Conservation (phyloP, 2,113 vertebrate species). For the Ariopsis seemanni region DNA sequence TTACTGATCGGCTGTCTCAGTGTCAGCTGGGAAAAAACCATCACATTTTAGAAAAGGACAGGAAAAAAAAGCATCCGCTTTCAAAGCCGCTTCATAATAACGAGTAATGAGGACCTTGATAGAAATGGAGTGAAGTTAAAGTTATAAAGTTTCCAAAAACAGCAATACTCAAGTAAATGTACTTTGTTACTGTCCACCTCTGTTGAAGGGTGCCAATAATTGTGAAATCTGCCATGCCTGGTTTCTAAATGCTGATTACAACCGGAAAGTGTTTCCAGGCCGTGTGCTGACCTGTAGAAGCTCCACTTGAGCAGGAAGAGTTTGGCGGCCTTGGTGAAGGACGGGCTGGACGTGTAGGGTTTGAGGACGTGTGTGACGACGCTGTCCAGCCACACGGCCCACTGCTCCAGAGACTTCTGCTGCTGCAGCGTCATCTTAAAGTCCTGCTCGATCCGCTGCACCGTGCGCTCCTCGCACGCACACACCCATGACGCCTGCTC, state of each 20-base stretch:
- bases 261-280: neutral
- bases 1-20: too few relatives aligned
- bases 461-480: constrained; percentile 84
- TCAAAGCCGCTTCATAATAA: too few relatives aligned
- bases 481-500: constrained; percentile 95
- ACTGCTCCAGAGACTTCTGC: constrained; percentile 91
- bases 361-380: constrained; percentile 87
- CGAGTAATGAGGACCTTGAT: too few relatives aligned
- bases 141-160: too few relatives aligned
- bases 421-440: constrained; percentile 90
- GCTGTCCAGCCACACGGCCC: constrained; percentile 85
- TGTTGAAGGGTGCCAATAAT: neutral
- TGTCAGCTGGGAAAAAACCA: too few relatives aligned
- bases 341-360: constrained; percentile 80
- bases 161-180: too few relatives aligned
- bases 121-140: too few relatives aligned
- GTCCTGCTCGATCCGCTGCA: constrained; percentile 87
- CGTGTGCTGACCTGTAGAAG: constrained; percentile 82
- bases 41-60: too few relatives aligned
- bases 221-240: neutral
- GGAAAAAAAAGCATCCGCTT: too few relatives aligned
- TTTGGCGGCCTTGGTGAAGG: constrained; percentile 87
- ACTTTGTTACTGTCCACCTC: too few relatives aligned
- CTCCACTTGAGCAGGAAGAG: constrained; percentile 93
- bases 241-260: neutral